These are phyloP conservation scores for Corydoras sp. DNA, from an alignment of 2,113 vertebrate species.

Conservation along the genomic window DNA sequence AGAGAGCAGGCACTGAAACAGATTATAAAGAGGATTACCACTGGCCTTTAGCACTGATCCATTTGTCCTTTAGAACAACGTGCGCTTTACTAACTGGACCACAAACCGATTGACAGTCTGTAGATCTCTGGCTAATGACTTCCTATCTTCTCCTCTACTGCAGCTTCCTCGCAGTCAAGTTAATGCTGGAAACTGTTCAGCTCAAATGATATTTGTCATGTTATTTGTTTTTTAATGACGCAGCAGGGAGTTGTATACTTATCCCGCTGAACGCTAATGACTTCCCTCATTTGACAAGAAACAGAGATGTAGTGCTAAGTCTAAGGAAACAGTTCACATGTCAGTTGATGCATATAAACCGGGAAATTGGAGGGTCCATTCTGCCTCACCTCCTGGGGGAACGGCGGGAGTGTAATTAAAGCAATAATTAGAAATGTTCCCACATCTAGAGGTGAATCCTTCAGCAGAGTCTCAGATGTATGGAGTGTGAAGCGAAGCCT, in stretches of 20 bases:
- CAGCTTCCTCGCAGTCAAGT: background rate
- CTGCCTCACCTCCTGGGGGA: slow-evolving; percentile 34
- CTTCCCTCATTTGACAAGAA: background rate
- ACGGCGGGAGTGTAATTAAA: slow-evolving; percentile 62
- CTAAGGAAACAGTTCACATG: slow-evolving; percentile 5
- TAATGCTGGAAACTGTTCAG: slow-evolving; percentile 4
- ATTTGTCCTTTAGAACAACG: slow-evolving; percentile 16
- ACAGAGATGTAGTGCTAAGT: slow-evolving; percentile 8
- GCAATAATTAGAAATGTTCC: slow-evolving; percentile 60
- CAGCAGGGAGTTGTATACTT: slow-evolving; percentile 1
- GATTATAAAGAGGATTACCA: slow-evolving; percentile 27
- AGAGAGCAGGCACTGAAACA: slow-evolving; percentile 12
- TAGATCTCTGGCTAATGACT: slow-evolving; percentile 16
- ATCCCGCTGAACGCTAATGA: slow-evolving; percentile 4
- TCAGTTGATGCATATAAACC: slow-evolving; percentile 20
- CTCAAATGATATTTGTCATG: slow-evolving; percentile 1
- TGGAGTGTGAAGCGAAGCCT: slow-evolving; percentile 52
- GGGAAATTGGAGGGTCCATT: slow-evolving; percentile 13
- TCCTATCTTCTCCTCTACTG: background rate
- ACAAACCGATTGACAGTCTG: background rate
- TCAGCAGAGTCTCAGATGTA: slow-evolving; percentile 51
- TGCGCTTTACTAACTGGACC: background rate
- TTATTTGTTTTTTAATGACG: slow-evolving; percentile 14
- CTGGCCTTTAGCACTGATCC: slow-evolving; percentile 18
- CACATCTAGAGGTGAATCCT: slow-evolving; percentile 46